Conservation (phyloP, 2,113 vertebrate genomes). For the Oncorhynchus mykiss region DNA sequence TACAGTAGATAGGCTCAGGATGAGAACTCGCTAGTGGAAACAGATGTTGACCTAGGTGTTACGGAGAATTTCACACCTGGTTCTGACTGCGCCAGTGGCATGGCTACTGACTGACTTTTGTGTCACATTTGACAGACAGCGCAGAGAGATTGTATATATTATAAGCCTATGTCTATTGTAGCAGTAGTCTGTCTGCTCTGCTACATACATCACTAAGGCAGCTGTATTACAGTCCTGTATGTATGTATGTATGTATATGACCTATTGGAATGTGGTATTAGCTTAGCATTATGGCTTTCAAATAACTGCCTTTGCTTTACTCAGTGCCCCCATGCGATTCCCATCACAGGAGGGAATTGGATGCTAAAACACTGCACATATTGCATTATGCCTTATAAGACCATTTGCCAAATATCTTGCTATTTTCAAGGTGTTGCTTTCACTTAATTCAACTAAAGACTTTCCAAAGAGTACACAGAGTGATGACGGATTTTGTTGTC, state of each 20-base stretch:
- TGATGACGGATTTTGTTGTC: neutral
- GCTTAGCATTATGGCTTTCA: neutral
- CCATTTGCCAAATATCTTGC: neutral
- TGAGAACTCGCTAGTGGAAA: neutral
- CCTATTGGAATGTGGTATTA: constrained; percentile 8
- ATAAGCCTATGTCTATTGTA: too few relatives aligned
- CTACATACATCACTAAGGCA: neutral
- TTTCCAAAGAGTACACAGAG: neutral
- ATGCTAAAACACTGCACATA: neutral
- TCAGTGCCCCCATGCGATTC: neutral
- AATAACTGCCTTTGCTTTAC: neutral
- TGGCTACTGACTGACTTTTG: too few relatives aligned
- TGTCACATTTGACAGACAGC: too few relatives aligned
- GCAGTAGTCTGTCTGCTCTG: neutral
- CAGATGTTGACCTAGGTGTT: too few relatives aligned
- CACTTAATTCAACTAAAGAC: neutral
- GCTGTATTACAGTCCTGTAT: constrained; percentile 2
- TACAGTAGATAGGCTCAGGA: too few relatives aligned
- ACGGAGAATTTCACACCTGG: too few relatives aligned
- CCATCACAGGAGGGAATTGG: neutral
- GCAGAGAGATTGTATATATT: too few relatives aligned
- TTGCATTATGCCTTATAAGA: neutral
- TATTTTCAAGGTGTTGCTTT: neutral
- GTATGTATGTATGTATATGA: neutral
- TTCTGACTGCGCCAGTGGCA: too few relatives aligned